These are phyloP conservation scores for Phaonia tiefii DNA, from an alignment of 2,888 invertebrate genomes.

Conservation along the genomic window DNA sequence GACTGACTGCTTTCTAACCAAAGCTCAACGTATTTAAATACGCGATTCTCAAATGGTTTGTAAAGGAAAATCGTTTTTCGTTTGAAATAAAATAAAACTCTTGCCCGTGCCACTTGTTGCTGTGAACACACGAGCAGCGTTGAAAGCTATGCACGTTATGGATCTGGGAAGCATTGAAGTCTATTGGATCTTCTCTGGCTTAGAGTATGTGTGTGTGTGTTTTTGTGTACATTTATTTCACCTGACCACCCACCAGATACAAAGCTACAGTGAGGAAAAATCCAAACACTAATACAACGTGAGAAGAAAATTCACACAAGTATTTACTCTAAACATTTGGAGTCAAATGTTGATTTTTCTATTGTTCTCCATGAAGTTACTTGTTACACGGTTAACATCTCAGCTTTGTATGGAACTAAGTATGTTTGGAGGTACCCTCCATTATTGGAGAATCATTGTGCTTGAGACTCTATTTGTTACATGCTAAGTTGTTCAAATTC, in stretches of 20 bases:
- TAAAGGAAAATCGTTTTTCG: slow-evolving; percentile 71
- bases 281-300: slow-evolving; percentile 62
- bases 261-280: slow-evolving; percentile 46
- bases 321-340: slow-evolving; percentile 60
- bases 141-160: not conserved
- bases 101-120: slow-evolving; percentile 68
- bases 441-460: too few species aligned
- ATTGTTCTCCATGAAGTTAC: not conserved
- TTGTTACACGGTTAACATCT: slow-evolving; percentile 48
- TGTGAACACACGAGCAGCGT: slow-evolving; percentile 60
- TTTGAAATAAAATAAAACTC: slow-evolving; percentile 61
- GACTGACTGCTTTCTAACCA: slow-evolving; percentile 76
- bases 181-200: not conserved
- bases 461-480: too few species aligned
- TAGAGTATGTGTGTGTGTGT: not conserved
- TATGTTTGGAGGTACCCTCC: not conserved
- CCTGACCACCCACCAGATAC: slow-evolving; percentile 79
- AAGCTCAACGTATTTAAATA: slow-evolving; percentile 77
- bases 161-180: not conserved
- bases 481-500: too few species aligned
- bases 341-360: slow-evolving; percentile 48
- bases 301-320: slow-evolving; percentile 58
- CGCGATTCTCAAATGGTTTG: slow-evolving; percentile 73
- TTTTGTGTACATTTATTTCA: slow-evolving; percentile 72
- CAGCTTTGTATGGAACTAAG: slow-evolving; percentile 49